These are phyloP conservation scores for Teleogryllus oceanicus DNA, from an alignment of 2,888 invertebrate genomes.

Conservation along the genomic window DNA sequence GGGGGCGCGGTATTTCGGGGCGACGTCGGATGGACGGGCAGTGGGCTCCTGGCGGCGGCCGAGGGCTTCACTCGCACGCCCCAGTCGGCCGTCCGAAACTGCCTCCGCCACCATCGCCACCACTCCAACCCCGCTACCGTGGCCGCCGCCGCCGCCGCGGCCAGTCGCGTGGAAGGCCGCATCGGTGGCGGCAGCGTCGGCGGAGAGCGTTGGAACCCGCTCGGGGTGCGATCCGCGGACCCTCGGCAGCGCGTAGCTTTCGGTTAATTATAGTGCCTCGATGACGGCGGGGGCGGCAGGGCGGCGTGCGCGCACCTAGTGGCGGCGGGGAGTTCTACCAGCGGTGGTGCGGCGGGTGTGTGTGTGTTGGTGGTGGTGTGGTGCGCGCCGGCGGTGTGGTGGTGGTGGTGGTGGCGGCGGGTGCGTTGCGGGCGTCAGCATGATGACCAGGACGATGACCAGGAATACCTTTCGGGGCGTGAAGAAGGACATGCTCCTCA, in stretches of 20 bases:
- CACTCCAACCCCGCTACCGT: no score
- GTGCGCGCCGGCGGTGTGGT: neutral
- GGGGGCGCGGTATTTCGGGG: neutral
- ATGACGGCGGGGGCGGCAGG: no score
- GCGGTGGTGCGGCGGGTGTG: neutral
- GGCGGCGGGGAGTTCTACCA: no score
- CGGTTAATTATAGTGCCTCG: no score
- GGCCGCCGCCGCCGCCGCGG: no score
- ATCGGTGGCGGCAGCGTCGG: no score
- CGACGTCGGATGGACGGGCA: neutral
- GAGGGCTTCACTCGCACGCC: neutral
- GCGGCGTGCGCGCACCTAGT: no score
- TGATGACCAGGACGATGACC: neutral
- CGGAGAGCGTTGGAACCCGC: no score
- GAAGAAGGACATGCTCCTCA: constrained; percentile 69
- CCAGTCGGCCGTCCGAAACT: neutral
- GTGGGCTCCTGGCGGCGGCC: no score
- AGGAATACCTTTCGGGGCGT: constrained; percentile 65
- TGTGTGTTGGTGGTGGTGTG: neutral
- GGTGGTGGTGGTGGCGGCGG: constrained; percentile 18
- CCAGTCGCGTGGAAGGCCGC: no score
- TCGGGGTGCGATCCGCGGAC: no score
- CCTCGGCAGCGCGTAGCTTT: no score
- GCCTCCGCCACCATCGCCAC: neutral
- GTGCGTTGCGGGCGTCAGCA: neutral